Percentiles rank a stretch among this genome's conserved stretches.
Conservation (phyloP, 1,140 invertebrate genomes). For the Mycetomoellerius zeteki region DNA sequence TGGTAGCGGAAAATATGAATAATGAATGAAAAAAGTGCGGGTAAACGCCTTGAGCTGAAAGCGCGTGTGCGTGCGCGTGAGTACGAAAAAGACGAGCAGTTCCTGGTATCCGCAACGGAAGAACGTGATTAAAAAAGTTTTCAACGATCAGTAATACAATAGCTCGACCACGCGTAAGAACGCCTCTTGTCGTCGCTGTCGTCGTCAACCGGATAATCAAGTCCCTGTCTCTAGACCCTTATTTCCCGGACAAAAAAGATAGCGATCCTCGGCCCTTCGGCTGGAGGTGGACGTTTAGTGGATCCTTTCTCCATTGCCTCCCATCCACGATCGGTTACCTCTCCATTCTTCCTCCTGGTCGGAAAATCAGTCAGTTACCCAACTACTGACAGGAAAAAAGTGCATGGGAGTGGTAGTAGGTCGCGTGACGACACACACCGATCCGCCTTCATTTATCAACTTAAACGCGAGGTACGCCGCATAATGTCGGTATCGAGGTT, state of each 20-base stretch:
- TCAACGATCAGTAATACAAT: slow-evolving; percentile 43
- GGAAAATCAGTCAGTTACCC: slow-evolving; percentile 54
- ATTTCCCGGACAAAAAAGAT: slow-evolving; percentile 45
- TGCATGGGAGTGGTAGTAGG: background rate
- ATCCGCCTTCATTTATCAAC: slow-evolving; percentile 72
- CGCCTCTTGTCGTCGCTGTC: slow-evolving; percentile 34
- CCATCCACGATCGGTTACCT: background rate
- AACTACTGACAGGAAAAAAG: background rate
- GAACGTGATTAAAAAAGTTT: slow-evolving; percentile 74
- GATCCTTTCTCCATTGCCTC: slow-evolving; percentile 1
- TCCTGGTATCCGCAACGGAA: slow-evolving; percentile 30
- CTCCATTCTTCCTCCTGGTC: slow-evolving; percentile 18
- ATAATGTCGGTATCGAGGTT: slow-evolving; percentile 70
- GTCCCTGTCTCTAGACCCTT: slow-evolving; percentile 46
- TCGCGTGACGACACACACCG: slow-evolving; percentile 39
- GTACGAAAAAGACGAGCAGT: slow-evolving; percentile 35
- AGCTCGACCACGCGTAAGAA: slow-evolving; percentile 67
- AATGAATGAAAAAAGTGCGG: slow-evolving; percentile 62
- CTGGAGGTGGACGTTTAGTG: slow-evolving; percentile 43
- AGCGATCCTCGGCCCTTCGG: slow-evolving; percentile 17
- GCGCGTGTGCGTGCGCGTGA: slow-evolving; percentile 19
- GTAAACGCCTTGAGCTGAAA: slow-evolving; percentile 35
- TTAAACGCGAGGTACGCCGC: slow-evolving; percentile 70
- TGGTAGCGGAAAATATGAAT: slow-evolving; percentile 62
- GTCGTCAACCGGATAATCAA: slow-evolving; percentile 60